Evolutionary conservation across 2,113 vertebrate genomes (phyloP), one percentile per base, ranked within the genome.

Genomic region (Tetrao urogallus): DNA sequence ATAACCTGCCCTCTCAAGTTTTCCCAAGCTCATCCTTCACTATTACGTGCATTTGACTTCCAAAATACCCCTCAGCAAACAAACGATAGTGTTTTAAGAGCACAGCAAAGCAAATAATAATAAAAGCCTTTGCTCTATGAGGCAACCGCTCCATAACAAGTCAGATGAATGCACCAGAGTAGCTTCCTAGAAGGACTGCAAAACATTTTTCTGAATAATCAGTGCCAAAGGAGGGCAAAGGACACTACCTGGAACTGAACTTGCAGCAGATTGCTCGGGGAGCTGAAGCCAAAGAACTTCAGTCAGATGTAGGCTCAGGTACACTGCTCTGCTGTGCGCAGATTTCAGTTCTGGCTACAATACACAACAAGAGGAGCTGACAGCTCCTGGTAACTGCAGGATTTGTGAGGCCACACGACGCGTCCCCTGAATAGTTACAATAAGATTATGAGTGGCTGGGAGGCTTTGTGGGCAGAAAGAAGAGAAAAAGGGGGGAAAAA

Each of bases 301-400:
- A 76, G 36, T 58, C 4, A 18, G 34, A 78, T 9, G 40, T 20
- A 40, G 1, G 16, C 38, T 9, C 11, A 64, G 76, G 21, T 1
- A 0, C 19, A 9, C 57, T 36, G 17, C 57, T 86, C 76, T 43
- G 22, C 36, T 42, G 82, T 20, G 2, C 0, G 0, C 12, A 52
- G 52, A 4, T 54, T 36, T 40, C 63, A 19, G 22, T 11, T 91
- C 72, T 79, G 4, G 5, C 48, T 58, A 18, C 27, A 13, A 22
- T 22, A 77, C 45, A 28, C 52, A 83, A 34, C 11, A 6, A 8
- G 57, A 78, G 73, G 20, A 90, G 24, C 28, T 19, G n/a, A 30
- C 3, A 6, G 38, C 43, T 56, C 6, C 43, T 4, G 2, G 21
- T 16, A 83, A 24, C 42, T 45, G 48, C 7, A 8, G 21, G 30